Conservation (phyloP, 2,797 vertebrate genomes). For the Coregonus suidteri region DNA sequence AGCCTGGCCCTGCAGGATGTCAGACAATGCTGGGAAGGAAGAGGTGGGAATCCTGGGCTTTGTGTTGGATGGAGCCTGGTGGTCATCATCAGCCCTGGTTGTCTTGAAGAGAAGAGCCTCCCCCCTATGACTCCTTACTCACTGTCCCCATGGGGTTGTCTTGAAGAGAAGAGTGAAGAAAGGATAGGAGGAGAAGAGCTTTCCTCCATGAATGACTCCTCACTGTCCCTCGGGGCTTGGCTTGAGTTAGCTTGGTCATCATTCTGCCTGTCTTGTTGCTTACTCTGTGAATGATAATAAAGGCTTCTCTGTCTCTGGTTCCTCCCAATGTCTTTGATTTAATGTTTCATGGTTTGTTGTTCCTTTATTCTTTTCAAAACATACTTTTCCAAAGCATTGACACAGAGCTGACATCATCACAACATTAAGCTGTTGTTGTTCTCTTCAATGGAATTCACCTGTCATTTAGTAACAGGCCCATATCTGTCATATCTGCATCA, state of each 20-base stretch:
- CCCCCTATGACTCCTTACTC: constrained; percentile 42
- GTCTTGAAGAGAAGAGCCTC: constrained; percentile 77
- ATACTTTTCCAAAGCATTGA: neutral
- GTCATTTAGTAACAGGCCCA: constrained; percentile 11
- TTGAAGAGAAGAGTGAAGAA: neutral
- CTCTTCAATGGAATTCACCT: constrained; percentile 30
- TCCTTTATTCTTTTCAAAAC: neutral
- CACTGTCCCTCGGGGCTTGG: constrained; percentile 71
- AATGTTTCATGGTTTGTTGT: constrained; percentile 3
- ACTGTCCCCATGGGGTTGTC: neutral
- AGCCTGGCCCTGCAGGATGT: constrained; percentile 85
- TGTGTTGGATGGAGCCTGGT: constrained; percentile 71
- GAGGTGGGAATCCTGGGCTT: constrained; percentile 91
- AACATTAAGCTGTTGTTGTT: neutral
- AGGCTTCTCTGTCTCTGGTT: constrained; percentile 10
- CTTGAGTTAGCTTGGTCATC: constrained; percentile 12
- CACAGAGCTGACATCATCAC: neutral
- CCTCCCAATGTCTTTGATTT: neutral
- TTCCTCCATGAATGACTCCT: constrained; percentile 65
- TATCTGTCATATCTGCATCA: constrained; percentile 15
- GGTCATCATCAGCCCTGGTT: constrained; percentile 56
- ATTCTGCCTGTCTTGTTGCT: constrained; percentile 29
- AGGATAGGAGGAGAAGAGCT: neutral
- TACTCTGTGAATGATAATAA: constrained; percentile 22
- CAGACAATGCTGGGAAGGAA: constrained; percentile 98